Conservation (phyloP, 2,113 vertebrate genomes). For the Chauna torquata region DNA sequence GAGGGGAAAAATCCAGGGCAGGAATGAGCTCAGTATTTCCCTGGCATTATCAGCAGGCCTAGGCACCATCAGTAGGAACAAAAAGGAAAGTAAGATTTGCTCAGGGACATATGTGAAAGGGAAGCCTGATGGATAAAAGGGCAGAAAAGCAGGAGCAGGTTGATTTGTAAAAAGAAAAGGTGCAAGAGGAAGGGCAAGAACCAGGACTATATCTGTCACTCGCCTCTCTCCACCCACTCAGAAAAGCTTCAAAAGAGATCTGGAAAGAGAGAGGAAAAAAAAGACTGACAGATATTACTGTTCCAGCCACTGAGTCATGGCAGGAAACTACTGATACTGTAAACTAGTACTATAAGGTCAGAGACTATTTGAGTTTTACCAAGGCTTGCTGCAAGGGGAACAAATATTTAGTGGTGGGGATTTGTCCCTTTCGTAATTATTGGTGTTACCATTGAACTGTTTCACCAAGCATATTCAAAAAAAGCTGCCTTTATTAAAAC, state of each 20-base stretch:
- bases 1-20: background rate
- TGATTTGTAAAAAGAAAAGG: background rate
- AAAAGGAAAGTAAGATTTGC: conserved; percentile 29
- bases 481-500: background rate
- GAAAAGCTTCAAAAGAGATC: conserved; percentile 56
- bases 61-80: background rate
- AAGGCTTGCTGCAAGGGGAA: background rate
- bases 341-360: conserved; percentile 52
- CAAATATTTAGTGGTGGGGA: background rate
- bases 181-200: conserved; percentile 28
- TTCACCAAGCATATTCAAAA: background rate
- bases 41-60: conserved; percentile 25
- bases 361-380: conserved; percentile 16
- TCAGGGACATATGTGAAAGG: background rate
- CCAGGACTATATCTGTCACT: conserved; percentile 49
- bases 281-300: conserved; percentile 60
- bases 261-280: conserved; percentile 60
- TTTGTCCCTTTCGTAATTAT: background rate
- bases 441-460: background rate
- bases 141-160: background rate
- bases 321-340: conserved; percentile 68
- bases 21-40: conserved; percentile 54
- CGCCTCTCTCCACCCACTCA: conserved; percentile 1
- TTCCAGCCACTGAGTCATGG: conserved; percentile 68
- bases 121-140: background rate